Evolutionary conservation across 2,113 vertebrate genomes (phyloP), one percentile per base, ranked within the genome.

Genomic region (Planiliza haematocheilus): DNA sequence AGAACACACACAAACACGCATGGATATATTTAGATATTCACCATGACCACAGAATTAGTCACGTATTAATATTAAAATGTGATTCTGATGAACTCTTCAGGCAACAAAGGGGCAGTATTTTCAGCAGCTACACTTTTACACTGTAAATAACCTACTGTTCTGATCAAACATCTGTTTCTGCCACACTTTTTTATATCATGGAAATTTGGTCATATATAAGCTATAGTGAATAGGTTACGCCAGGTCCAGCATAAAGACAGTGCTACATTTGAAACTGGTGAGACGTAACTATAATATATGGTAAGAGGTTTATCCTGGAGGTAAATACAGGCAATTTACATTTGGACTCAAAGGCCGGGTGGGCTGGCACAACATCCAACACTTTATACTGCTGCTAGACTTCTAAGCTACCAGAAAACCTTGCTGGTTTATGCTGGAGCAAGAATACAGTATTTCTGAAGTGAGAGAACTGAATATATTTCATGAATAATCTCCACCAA

Each of bases 1-100:
- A 74, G 10, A 6, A 46, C 24, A 11, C 4, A 43, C 17, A 67
- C 4, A 56, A 20, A 70, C 11, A 43, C 21, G 50, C 11, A 72
- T 12, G 53, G 3, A 46, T 14, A 46, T 10, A 16, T 38, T 14
- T 50, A 39, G 37, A 21, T 51, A 18, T 41, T 64, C 11, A 37
- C n/a, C 36, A 3, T 14, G 13, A 8, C 13, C 7, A 3, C 8
- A 14, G 2, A 30, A 34, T 45, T 48, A 18, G 30, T 8, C 4
- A 7, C 8, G 8, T 7, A 21, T 20, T 1, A 60, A n/a, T 2
- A 43, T 30, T 13, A 30, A 43, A 30, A 42, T 56, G 16, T 45
- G 16, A 45, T 2, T 38, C 24, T 37, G 20, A 37, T 14, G 30
- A 55, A 74, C 16, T 10, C 36, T 63, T 2, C 9, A 36, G 37